Percentiles rank a stretch among this genome's conserved stretches.
These are phyloP conservation scores for Coregonus clupeaformis DNA, from an alignment of 2,113 vertebrate genomes.

Conservation along the genomic window DNA sequence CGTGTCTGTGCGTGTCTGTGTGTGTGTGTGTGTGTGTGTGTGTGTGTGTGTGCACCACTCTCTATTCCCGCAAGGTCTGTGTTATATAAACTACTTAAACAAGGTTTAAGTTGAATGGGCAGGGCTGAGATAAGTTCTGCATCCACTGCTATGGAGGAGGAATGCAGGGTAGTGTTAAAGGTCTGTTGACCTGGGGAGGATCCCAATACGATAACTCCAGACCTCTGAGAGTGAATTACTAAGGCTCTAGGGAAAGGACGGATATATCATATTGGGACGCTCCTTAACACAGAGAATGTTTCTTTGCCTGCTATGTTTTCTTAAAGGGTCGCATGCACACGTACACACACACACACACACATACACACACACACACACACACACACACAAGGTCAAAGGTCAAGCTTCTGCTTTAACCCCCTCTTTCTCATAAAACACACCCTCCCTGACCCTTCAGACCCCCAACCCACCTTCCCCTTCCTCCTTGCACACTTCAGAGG, in stretches of 20 bases:
- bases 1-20: too few relatives aligned
- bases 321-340: neutral
- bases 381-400: constrained; percentile 39
- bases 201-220: too few relatives aligned
- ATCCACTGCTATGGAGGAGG: constrained; percentile 25
- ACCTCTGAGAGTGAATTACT: too few relatives aligned
- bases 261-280: too few relatives aligned
- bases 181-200: too few relatives aligned
- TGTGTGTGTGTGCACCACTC: neutral
- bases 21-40: too few relatives aligned
- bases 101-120: neutral
- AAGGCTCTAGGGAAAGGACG: too few relatives aligned
- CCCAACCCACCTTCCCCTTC: neutral
- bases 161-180: constrained; percentile 32
- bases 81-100: constrained; percentile 52
- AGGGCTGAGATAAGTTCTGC: constrained; percentile 35
- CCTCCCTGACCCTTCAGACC: neutral
- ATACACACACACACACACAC: neutral
- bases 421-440: constrained; percentile 1
- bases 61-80: constrained; percentile 28
- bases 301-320: too few relatives aligned
- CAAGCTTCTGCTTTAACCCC: constrained; percentile 59
- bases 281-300: too few relatives aligned
- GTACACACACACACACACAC: neutral
- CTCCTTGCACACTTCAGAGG: constrained; percentile 43